phyloP scores from a whole-genome alignment of 2,888 invertebrate genomes.

The Napeogenes sylphis region DNA sequence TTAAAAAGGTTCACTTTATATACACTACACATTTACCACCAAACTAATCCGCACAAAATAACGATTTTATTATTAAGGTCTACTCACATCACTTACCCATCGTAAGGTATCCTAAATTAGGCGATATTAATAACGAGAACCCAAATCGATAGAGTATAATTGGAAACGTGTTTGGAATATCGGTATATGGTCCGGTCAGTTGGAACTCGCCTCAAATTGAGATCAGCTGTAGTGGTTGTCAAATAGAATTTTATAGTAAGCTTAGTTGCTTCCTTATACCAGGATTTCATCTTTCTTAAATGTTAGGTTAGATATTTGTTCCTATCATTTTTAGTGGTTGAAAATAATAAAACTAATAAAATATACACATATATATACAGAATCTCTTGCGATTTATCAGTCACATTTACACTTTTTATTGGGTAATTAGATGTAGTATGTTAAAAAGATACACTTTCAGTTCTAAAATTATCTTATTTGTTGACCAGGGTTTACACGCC shows the following conservation, averaged over 20 bases:
- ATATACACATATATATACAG: too few relatives aligned
- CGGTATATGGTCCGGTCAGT: constrained; percentile 15
- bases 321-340: too few relatives aligned
- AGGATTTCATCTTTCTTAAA: too few relatives aligned
- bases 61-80: neutral
- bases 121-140: constrained; percentile 10
- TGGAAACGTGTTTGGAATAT: constrained; percentile 37
- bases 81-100: neutral
- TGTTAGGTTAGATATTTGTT: too few relatives aligned
- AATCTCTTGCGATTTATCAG: too few relatives aligned
- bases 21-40: neutral
- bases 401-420: too few relatives aligned
- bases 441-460: too few relatives aligned
- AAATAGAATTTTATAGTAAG: neutral
- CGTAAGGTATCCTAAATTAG: constrained; percentile 10
- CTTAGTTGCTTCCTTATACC: neutral
- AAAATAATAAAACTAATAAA: too few relatives aligned
- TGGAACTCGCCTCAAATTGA: neutral
- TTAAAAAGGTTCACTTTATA: neutral
- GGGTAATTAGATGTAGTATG: too few relatives aligned
- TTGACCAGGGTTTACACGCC: too few relatives aligned
- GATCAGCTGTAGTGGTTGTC: neutral
- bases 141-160: constrained; percentile 27
- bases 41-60: neutral
- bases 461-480: too few relatives aligned